Evolutionary conservation across 1,140 invertebrate species (phyloP).

Genomic region (Bacillus rossius): DNA sequence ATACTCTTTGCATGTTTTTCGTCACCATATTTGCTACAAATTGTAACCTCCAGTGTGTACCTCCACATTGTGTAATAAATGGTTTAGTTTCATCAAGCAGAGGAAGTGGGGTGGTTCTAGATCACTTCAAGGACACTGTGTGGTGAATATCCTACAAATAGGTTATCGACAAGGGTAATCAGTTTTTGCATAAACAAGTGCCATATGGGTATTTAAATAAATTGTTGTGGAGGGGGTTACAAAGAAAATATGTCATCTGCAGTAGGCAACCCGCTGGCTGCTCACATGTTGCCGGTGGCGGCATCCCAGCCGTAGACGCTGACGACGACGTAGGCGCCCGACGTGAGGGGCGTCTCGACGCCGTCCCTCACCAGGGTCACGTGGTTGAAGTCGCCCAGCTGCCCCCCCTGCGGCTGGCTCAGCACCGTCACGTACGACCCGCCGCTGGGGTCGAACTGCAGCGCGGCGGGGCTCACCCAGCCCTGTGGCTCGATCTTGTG

Average conservation of each 20-base stretch:
- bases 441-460: slow-evolving; percentile 48
- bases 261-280: slow-evolving; percentile 14
- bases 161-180: too few species aligned
- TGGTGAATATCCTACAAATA: too few species aligned
- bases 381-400: slow-evolving; percentile 57
- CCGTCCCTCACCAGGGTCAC: slow-evolving; percentile 49
- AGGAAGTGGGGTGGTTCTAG: too few species aligned
- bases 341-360: slow-evolving; percentile 53
- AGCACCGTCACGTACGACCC: slow-evolving; percentile 50
- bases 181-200: too few species aligned
- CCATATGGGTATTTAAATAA: too few species aligned
- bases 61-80: neutral
- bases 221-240: too few species aligned
- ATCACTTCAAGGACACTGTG: too few species aligned
- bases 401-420: slow-evolving; percentile 51
- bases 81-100: too few species aligned
- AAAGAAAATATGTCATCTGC: too few species aligned
- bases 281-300: slow-evolving; percentile 58
- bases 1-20: too few species aligned
- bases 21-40: too few species aligned
- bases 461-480: slow-evolving; percentile 63
- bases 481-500: slow-evolving; percentile 43
- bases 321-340: slow-evolving; percentile 68
- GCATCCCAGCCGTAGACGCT: slow-evolving; percentile 75
- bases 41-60: neutral